Base-by-base conservation (phyloP, 2,113 vertebrate genomes). In the Polyodon spathula region DNA sequence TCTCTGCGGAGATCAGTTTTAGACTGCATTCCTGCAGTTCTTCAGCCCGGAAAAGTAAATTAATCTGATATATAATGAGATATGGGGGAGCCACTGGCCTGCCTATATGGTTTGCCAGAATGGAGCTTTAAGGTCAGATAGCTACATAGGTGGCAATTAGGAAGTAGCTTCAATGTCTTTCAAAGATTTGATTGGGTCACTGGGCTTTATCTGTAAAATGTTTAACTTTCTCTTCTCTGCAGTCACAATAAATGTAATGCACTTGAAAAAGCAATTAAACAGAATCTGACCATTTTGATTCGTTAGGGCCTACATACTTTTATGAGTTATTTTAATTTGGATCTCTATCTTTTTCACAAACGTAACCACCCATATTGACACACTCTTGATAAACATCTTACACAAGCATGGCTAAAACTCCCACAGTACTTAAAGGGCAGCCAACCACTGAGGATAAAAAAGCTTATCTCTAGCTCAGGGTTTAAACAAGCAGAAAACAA, bases 1-100 rank as follows among this genome's bases (percentile, higher is more conserved):
- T 63, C 58, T 2, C 43, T 5, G 58, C 5, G 61, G 50, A 61
- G 46, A 38, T 1, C 14, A 6, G 56, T 60, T 68, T 71, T 71
- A 71, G 71, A 71, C 72, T 16, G 56, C 43, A 71, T 76, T 79
- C 69, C 73, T 75, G 46, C 53, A 6, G 60, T 66, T 65, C 64
- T 64, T 40, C 64, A 76, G 73, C 59, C 58, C 61, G 52, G 52
- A 6, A 27, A 46, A 51, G 65, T 55, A 67, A 69, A 82, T 40
- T 55, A 69, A 66, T 44, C n/a, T n/a, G 51, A 62, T 65, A 42
- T 40, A 27, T 27, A 27, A 27, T 27, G 14, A 15, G 60, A 15
- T 16, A 71, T 56, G 40, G 15, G 17, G 3, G 51, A 66, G 56
- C n/a, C 2, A 11, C 63, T 66, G 56, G 27, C 68, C 48, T 12